These are phyloP conservation scores for Heterocephalus glaber DNA, from an alignment of 2,113 vertebrate species.

Conservation along the genomic window DNA sequence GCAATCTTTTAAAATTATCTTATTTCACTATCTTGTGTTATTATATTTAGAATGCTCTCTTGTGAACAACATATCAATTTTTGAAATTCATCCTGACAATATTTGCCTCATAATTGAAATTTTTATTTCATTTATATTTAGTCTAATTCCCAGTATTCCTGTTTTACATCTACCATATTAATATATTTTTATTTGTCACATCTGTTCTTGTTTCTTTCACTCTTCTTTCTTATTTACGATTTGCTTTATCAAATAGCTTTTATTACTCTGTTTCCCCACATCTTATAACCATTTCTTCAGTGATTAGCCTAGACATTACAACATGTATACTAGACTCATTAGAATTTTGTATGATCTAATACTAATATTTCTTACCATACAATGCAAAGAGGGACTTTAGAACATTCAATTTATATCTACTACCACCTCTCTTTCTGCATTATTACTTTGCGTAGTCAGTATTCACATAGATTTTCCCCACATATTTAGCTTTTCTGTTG, in stretches of 20 bases:
- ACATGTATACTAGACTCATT: background rate
- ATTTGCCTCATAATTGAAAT: background rate
- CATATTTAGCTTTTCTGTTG: background rate
- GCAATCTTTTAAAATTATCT: background rate
- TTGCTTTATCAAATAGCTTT: background rate
- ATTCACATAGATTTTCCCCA: background rate
- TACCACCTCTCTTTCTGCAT: background rate
- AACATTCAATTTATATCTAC: background rate
- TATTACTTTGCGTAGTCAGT: background rate
- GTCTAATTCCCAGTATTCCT: background rate
- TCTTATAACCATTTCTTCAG: background rate
- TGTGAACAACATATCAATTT: background rate
- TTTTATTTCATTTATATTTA: constrained; percentile 25
- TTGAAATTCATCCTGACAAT: background rate
- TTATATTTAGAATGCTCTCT: background rate
- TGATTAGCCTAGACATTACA: background rate
- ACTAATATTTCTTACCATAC: background rate
- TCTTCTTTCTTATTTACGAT: background rate
- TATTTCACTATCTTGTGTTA: background rate
- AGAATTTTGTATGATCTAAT: background rate
- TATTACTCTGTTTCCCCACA: background rate
- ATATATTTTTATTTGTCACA: background rate
- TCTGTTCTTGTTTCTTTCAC: background rate
- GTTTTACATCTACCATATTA: background rate
- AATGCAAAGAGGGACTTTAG: background rate